phyloP scores from a whole-genome alignment of 2,888 invertebrate species.

The Hirtodrosophila trivittata region DNA sequence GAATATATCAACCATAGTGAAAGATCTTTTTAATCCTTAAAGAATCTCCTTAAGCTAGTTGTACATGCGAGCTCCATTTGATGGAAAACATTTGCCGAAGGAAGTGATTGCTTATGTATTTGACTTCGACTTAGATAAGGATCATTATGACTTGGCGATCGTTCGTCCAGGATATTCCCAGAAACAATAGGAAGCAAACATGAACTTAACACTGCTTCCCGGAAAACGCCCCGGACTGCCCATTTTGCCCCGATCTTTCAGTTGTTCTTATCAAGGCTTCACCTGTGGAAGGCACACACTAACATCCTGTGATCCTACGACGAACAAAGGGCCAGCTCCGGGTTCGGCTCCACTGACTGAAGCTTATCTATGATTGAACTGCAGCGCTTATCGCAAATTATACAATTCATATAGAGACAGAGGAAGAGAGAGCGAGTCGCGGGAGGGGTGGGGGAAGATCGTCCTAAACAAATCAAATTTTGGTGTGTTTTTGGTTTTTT shows the following conservation, averaged over 20 bases:
- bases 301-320: conserved; percentile 58
- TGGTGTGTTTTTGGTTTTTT: conserved; percentile 28
- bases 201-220: conserved; percentile 73
- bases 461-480: conserved; percentile 67
- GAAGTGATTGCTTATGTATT: conserved; percentile 23
- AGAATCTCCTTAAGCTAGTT: too few species aligned
- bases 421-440: not conserved
- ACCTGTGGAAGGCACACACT: conserved; percentile 61
- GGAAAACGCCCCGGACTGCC: conserved; percentile 57
- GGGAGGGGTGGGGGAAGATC: not conserved
- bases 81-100: too few species aligned
- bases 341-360: conserved; percentile 47
- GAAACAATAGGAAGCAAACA: conserved; percentile 73
- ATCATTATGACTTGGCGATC: conserved; percentile 22
- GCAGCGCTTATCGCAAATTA: conserved; percentile 66
- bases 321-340: conserved; percentile 31
- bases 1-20: too few species aligned
- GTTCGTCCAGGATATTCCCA: conserved; percentile 54
- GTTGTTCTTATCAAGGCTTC: conserved; percentile 50
- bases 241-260: conserved; percentile 5
- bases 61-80: too few species aligned
- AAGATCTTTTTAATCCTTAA: too few species aligned
- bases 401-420: conserved; percentile 42
- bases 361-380: conserved; percentile 69
- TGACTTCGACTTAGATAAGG: conserved; percentile 24